phyloP scores from a whole-genome alignment of 2,888 invertebrate genomes.

The Camptogramma bilineatum region DNA sequence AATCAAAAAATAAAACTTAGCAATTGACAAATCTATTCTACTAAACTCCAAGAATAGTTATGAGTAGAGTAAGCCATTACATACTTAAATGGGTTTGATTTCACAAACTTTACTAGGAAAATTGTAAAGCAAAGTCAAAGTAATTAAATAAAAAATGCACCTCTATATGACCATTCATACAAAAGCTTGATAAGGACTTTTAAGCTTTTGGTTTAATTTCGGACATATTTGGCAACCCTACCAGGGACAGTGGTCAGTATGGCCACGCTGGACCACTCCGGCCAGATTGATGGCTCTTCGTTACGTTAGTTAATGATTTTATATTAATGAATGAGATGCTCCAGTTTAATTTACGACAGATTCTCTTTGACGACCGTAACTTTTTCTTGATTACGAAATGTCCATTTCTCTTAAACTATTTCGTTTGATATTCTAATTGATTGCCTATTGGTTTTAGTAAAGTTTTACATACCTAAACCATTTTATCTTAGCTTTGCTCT shows the following conservation, averaged over 20 bases:
- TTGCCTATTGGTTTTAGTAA: neutral
- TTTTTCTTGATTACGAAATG: slow-evolving; percentile 14
- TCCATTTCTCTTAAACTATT: neutral
- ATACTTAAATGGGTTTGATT: too few relatives aligned
- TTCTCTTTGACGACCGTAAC: slow-evolving; percentile 4
- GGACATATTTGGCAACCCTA: slow-evolving; percentile 20
- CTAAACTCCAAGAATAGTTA: too few relatives aligned
- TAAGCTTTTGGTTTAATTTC: too few relatives aligned
- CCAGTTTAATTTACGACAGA: slow-evolving; percentile 26
- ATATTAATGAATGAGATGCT: slow-evolving; percentile 39
- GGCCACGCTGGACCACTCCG: slow-evolving; percentile 52
- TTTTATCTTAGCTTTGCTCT: neutral
- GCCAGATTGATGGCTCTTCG: slow-evolving; percentile 60
- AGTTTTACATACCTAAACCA: neutral
- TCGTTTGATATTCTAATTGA: neutral
- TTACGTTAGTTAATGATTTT: slow-evolving; percentile 43
- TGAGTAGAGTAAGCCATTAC: too few relatives aligned
- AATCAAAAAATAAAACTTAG: too few relatives aligned
- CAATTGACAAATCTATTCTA: too few relatives aligned
- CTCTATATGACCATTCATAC: too few relatives aligned
- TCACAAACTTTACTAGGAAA: too few relatives aligned
- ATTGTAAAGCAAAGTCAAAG: too few relatives aligned
- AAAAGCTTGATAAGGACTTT: too few relatives aligned
- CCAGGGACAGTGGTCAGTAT: slow-evolving; percentile 47
- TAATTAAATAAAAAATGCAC: too few relatives aligned